Percentiles rank a stretch among this genome's conserved stretches.
Evolutionary conservation across 2,888 invertebrate genomes (phyloP).

Genomic region (Philhelius pedissequus): DNA sequence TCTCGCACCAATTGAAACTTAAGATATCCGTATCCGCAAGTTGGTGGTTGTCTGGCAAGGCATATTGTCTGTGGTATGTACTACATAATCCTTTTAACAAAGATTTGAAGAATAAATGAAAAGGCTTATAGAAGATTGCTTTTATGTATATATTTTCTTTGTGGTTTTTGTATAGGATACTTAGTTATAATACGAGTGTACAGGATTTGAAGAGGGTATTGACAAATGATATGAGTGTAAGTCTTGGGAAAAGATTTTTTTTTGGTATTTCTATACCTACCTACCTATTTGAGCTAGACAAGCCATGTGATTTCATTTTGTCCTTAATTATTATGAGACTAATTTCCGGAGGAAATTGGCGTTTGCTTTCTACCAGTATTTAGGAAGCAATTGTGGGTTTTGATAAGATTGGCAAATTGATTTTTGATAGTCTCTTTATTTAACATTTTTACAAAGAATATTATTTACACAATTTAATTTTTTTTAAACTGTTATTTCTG

Average conservation of each 20-base stretch:
- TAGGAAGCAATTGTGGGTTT: too few relatives aligned
- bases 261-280: background rate
- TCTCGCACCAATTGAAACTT: slow-evolving; percentile 61
- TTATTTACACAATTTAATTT: too few relatives aligned
- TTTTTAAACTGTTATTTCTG: too few relatives aligned
- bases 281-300: background rate
- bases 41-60: slow-evolving; percentile 39
- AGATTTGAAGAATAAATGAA: slow-evolving; percentile 18
- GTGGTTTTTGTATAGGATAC: slow-evolving; percentile 36
- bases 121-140: slow-evolving; percentile 30
- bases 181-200: background rate
- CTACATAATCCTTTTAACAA: slow-evolving; percentile 34
- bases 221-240: background rate
- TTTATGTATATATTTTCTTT: slow-evolving; percentile 13
- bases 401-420: too few relatives aligned
- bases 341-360: too few relatives aligned
- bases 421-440: too few relatives aligned
- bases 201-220: background rate
- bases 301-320: too few relatives aligned
- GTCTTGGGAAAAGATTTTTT: background rate
- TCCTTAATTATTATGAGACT: too few relatives aligned
- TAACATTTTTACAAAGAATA: too few relatives aligned
- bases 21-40: slow-evolving; percentile 63
- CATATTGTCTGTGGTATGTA: slow-evolving; percentile 25
- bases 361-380: too few relatives aligned